phyloP scores from a whole-genome alignment of 2,113 vertebrate species.

The Ovis canadensis region DNA sequence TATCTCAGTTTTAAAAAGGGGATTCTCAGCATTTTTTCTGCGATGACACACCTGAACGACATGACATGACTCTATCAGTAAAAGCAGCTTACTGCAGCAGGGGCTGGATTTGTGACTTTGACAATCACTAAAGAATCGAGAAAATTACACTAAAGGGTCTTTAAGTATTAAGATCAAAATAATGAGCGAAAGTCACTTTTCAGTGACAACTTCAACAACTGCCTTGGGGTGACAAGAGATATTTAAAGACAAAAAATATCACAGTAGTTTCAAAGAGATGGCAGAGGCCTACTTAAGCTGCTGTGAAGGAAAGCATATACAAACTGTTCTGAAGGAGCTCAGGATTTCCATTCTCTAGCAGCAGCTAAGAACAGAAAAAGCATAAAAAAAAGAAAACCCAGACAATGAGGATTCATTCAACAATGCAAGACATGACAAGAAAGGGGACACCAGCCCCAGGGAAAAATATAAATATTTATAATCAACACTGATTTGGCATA shows the following conservation, averaged over 20 bases:
- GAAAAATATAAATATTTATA: neutral
- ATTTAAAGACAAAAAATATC: neutral
- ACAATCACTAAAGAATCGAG: neutral
- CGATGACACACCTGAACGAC: neutral
- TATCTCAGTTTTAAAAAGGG: neutral
- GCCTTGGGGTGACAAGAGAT: neutral
- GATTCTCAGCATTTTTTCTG: neutral
- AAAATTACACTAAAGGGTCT: neutral
- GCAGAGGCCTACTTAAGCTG: neutral
- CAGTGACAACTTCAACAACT: neutral
- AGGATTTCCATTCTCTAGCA: neutral
- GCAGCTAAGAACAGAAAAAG: slow-evolving; percentile 2
- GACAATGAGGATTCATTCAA: neutral
- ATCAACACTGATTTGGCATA: neutral
- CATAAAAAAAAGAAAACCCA: neutral
- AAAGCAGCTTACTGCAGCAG: neutral
- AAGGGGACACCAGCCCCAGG: neutral
- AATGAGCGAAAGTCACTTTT: neutral
- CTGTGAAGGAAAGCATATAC: neutral
- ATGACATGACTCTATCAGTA: neutral
- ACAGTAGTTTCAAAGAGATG: neutral
- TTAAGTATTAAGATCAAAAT: neutral
- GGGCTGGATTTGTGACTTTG: neutral
- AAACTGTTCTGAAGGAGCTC: neutral
- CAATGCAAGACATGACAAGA: neutral